A percentile compares a stretch with the other conserved stretches of the same genome.
phyloP scores from a whole-genome alignment of 2,888 invertebrate species.

The Prenolepis imparis region DNA sequence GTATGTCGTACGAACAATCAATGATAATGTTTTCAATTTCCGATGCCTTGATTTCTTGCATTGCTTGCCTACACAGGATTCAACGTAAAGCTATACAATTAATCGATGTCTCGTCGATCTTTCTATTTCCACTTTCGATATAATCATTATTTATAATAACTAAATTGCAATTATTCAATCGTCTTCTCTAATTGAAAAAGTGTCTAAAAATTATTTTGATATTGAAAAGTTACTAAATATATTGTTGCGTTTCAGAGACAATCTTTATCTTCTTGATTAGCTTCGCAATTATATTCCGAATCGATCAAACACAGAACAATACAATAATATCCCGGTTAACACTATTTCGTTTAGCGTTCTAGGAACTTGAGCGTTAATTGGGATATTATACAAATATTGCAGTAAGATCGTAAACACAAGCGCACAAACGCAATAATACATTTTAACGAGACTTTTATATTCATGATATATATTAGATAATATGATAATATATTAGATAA shows the following conservation, averaged over 20 bases:
- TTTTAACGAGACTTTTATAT: neutral
- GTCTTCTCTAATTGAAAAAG: neutral
- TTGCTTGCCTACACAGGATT: slow-evolving; percentile 87
- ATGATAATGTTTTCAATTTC: slow-evolving; percentile 91
- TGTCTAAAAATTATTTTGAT: neutral
- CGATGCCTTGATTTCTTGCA: slow-evolving; percentile 91
- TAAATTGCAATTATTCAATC: neutral
- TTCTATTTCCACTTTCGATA: neutral
- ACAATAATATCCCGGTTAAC: neutral
- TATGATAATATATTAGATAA: neutral
- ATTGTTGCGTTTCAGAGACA: neutral
- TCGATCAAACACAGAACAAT: neutral
- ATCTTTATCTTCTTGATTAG: neutral
- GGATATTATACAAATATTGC: neutral
- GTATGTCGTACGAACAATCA: slow-evolving; percentile 89
- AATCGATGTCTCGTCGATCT: neutral
- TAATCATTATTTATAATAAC: neutral
- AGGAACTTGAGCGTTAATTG: too few species aligned
- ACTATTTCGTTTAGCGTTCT: too few species aligned
- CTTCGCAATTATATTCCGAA: neutral
- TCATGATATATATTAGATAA: neutral
- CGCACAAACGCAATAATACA: neutral
- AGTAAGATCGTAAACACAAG: neutral
- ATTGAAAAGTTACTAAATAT: neutral
- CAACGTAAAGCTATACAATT: slow-evolving; percentile 43